Percentiles rank a stretch among this genome's conserved stretches.
phyloP scores from a whole-genome alignment of 2,113 vertebrate genomes.

The Chrysochloris asiatica region DNA sequence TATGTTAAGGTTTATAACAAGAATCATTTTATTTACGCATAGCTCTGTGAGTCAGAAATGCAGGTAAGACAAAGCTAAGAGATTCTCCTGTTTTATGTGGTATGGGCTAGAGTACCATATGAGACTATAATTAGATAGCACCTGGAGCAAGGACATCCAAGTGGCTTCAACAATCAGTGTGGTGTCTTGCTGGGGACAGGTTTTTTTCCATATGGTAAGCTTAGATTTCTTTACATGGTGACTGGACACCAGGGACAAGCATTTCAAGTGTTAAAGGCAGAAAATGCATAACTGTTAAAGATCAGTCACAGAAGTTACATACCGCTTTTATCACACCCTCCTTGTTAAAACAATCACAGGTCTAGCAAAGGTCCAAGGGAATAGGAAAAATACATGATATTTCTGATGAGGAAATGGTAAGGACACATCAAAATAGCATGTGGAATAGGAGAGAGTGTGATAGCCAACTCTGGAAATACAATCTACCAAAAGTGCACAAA shows the following conservation, averaged over 20 bases:
- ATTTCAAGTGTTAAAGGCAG: not conserved
- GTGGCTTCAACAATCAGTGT: not conserved
- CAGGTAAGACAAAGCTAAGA: no score
- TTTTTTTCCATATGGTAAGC: not conserved
- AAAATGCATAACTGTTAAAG: not conserved
- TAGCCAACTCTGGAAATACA: not conserved
- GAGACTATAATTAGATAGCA: not conserved
- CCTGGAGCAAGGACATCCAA: not conserved
- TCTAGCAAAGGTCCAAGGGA: not conserved
- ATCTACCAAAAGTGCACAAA: not conserved
- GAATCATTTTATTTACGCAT: not conserved
- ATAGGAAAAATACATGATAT: not conserved
- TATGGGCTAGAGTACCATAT: not conserved
- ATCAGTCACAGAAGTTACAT: not conserved
- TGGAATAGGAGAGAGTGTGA: not conserved
- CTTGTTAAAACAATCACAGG: not conserved
- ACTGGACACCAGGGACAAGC: not conserved
- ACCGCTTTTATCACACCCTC: not conserved
- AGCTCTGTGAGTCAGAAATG: not conserved
- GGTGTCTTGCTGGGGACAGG: not conserved
- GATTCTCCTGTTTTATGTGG: not conserved
- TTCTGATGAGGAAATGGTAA: not conserved
- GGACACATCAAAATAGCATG: not conserved
- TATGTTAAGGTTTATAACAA: no score
- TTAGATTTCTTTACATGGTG: not conserved